Conservation (phyloP, 2,113 vertebrate genomes). For the Emydura subglobosa region DNA sequence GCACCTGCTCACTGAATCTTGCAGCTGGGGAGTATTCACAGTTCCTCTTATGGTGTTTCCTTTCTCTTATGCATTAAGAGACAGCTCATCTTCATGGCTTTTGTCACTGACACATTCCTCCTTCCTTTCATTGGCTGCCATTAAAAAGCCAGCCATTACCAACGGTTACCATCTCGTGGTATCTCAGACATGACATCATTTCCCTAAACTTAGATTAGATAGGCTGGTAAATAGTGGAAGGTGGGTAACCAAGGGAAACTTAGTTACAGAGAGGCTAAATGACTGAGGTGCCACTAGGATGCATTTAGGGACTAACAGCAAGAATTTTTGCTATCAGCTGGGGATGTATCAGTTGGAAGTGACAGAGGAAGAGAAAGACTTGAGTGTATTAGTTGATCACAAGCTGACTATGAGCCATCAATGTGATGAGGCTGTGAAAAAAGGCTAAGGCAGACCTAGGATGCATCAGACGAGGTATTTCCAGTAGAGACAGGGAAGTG, state of each 20-base stretch:
- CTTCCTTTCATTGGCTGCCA: conserved; percentile 1
- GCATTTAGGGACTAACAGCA: neutral
- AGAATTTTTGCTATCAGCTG: neutral
- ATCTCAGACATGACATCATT: neutral
- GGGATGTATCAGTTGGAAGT: neutral
- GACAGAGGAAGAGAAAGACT: neutral
- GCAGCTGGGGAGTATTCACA: conserved; percentile 41
- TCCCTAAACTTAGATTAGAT: neutral
- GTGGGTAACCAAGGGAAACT: neutral
- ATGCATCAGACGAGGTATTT: neutral
- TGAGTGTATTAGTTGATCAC: neutral
- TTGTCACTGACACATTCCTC: conserved; percentile 20
- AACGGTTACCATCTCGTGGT: neutral
- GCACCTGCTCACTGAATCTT: conserved; percentile 38
- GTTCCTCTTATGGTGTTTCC: conserved; percentile 19
- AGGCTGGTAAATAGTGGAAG: neutral
- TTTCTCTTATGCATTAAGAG: conserved; percentile 54
- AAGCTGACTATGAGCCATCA: neutral
- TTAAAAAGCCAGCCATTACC: conserved; percentile 29
- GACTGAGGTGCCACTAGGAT: neutral
- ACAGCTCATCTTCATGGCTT: conserved; percentile 45
- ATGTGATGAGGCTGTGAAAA: neutral
- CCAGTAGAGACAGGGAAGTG: neutral
- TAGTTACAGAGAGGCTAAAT: neutral
- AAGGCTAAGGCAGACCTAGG: neutral